Evolutionary conservation across 2,888 invertebrate genomes (phyloP).

Genomic region (Trisateles emortualis): DNA sequence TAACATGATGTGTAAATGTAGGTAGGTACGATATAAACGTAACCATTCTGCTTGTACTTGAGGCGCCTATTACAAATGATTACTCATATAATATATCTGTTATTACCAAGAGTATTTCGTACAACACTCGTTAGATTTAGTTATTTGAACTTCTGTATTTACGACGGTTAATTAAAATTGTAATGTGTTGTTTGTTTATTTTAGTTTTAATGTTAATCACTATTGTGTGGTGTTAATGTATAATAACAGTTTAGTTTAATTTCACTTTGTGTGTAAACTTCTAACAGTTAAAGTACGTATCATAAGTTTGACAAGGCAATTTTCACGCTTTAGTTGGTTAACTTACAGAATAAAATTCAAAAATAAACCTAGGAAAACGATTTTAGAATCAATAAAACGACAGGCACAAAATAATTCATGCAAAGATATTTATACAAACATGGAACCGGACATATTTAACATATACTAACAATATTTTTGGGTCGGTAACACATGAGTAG

Average conservation of each 20-base stretch:
- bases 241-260: background rate
- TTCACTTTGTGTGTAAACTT: too few species aligned
- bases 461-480: too few species aligned
- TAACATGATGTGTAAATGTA: constrained; percentile 33
- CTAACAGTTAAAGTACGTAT: too few species aligned
- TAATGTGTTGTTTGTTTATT: background rate
- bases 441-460: too few species aligned
- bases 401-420: too few species aligned
- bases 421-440: too few species aligned
- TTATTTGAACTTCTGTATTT: constrained; percentile 14
- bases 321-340: too few species aligned
- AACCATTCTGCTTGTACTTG: constrained; percentile 22
- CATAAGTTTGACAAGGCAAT: too few species aligned
- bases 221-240: background rate
- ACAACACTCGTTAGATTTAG: constrained; percentile 9
- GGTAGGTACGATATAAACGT: background rate
- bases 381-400: too few species aligned
- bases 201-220: background rate
- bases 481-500: too few species aligned
- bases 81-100: constrained; percentile 31
- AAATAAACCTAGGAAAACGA: too few species aligned
- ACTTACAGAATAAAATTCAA: too few species aligned
- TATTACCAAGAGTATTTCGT: constrained; percentile 17
- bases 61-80: constrained; percentile 31
- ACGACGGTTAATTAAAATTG: constrained; percentile 7